These are phyloP conservation scores for Cotesia chilonis DNA, from an alignment of 1,140 invertebrate species.

Conservation along the genomic window DNA sequence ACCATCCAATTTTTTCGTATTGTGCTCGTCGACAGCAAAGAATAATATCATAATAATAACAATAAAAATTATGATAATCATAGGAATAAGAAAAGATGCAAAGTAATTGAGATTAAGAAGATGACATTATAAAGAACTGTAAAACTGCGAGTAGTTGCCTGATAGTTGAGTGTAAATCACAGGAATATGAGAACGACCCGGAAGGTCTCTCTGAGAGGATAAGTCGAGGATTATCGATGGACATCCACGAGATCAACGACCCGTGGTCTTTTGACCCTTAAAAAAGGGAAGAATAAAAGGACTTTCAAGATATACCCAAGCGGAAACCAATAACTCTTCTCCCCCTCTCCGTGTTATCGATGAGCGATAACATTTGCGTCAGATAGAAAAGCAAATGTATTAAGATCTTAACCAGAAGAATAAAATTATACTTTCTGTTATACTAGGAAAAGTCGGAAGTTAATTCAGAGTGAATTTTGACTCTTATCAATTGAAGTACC, in stretches of 20 bases:
- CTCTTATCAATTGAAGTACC: no score
- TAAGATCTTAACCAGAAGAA: neutral
- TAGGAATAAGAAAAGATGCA: neutral
- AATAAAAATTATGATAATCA: neutral
- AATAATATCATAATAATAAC: no score
- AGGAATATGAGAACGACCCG: slow-evolving; percentile 15
- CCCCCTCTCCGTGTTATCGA: neutral
- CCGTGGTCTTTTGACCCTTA: slow-evolving; percentile 17
- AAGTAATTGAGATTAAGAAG: neutral
- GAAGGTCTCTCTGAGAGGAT: slow-evolving; percentile 24
- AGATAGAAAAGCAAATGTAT: slow-evolving; percentile 7
- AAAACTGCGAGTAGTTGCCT: slow-evolving; percentile 34
- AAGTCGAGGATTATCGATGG: slow-evolving; percentile 37
- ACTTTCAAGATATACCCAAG: slow-evolving; percentile 19
- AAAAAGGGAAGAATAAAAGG: slow-evolving; percentile 10
- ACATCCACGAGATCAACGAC: slow-evolving; percentile 37
- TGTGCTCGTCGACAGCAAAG: no score
- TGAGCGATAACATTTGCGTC: slow-evolving; percentile 12
- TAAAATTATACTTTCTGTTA: no score
- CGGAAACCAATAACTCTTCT: slow-evolving; percentile 28
- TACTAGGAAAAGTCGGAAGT: no score
- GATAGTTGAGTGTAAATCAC: slow-evolving; percentile 49
- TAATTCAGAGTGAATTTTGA: no score
- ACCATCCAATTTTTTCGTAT: no score
- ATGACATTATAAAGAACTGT: slow-evolving; percentile 13